Evolutionary conservation across 2,888 invertebrate genomes (phyloP), one percentile per base, ranked within the genome.

Genomic region (Drosophila monieri): DNA sequence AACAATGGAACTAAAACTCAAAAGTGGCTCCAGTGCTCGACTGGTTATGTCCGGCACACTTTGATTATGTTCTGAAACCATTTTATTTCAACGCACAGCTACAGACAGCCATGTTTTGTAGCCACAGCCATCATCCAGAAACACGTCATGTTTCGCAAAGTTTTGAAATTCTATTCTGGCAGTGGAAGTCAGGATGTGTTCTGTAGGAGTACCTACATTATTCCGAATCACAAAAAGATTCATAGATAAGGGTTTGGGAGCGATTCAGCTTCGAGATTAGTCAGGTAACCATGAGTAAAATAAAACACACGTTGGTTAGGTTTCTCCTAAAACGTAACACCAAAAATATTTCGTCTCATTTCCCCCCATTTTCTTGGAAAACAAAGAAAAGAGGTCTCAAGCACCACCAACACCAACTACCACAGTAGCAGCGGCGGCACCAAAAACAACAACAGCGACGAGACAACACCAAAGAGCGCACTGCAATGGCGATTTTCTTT

Each of bases 401-500:
- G 47, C 61, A 60, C 46, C 60, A 54, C 15, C 27, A 54, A 30
- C 44, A 30, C 6, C 53, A 23, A n/a, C 49, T 47, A 51, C 49
- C 46, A 47, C 72, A 47, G 76, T 21, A 53, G 44, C 47, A 46
- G 46, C 59, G 21, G 41, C 18, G 30, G 21, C 44, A 46, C 10
- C 53, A 14, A n/a, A 43, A 47, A 55, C 44, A 46, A 60, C 48
- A 47, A 60, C 48, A 47, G 76, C 77, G 74, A 71, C 74, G 57
- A 72, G 61, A 46, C 57, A 57, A 53, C 51, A 62, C 51, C 57
- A 67, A 47, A 54, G 43, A 44, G 43, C 39, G 46, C 56, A 68
- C 66, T 56, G 60, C 71, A 74, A 87, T 87, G 85, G 87, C 85
- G 79, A 72, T 61, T 18, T 10, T 21, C 27, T 47, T 46, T 61